These are phyloP conservation scores for Metallyticus violacea DNA, from an alignment of 2,888 invertebrate genomes.

Conservation along the genomic window DNA sequence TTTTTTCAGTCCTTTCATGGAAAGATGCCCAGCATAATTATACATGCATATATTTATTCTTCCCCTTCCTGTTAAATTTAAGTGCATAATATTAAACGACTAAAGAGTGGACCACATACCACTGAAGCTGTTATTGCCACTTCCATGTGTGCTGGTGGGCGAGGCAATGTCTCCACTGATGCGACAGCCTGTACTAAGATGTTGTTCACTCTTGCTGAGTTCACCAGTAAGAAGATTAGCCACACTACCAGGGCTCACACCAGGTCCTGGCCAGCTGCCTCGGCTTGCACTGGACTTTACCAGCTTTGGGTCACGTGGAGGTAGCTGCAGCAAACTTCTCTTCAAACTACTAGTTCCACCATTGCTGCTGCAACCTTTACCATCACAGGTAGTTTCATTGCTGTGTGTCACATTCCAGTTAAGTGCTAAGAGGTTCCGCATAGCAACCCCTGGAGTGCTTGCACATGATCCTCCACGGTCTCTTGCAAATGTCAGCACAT, in stretches of 20 bases:
- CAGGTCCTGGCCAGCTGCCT: slow-evolving; percentile 85
- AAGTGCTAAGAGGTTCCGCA: slow-evolving; percentile 46
- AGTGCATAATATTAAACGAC: too few species aligned
- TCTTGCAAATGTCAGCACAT: slow-evolving; percentile 89
- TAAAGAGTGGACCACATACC: not conserved
- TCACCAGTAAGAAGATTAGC: slow-evolving; percentile 57
- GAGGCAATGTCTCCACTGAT: slow-evolving; percentile 15
- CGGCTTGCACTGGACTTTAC: slow-evolving; percentile 74
- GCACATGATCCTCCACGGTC: slow-evolving; percentile 59
- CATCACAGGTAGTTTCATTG: slow-evolving; percentile 45
- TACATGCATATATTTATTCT: not conserved
- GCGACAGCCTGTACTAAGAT: slow-evolving; percentile 36
- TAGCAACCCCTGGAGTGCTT: slow-evolving; percentile 41
- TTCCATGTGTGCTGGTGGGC: slow-evolving; percentile 42
- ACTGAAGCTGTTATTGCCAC: slow-evolving; percentile 42
- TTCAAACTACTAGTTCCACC: slow-evolving; percentile 47
- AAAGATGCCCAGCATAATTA: not conserved
- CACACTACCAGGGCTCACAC: slow-evolving; percentile 44
- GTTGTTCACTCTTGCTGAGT: slow-evolving; percentile 80
- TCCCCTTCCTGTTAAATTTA: not conserved
- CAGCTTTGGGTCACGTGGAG: slow-evolving; percentile 69
- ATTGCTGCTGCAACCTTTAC: slow-evolving; percentile 43
- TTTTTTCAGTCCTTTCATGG: not conserved
- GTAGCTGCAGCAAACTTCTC: slow-evolving; percentile 62
- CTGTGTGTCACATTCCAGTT: slow-evolving; percentile 50